Base-by-base conservation (phyloP, 2,888 invertebrate genomes). In the Lithophane leautieri region DNA sequence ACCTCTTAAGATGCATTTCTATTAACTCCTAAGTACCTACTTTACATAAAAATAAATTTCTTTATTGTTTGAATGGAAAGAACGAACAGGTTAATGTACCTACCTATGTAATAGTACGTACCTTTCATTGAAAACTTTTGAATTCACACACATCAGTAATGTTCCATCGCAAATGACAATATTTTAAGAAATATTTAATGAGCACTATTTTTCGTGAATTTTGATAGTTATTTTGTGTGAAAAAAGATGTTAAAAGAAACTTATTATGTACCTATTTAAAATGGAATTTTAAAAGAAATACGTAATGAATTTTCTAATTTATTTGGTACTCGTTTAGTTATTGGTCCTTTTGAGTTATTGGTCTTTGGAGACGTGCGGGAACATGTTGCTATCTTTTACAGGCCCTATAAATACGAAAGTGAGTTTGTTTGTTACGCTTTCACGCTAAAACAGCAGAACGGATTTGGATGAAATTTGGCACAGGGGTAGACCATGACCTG, bases 171-270 rank as follows among this genome's bases (percentile, higher is more conserved):
- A 76, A 86, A 82, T 54, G 93, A 93, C 93, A 93, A 94, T 95
- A 95, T 94, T 94, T 94, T 94, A 90, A 86, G 86, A 89, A 78
- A 89, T 76, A 80, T 92, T 86, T 91, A 92, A 90, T 89, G 82
- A 93, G 90, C 92, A 93, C 92, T 93, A 94, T 94, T 94, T 94
- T 94, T 92, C 63, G 87, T 91, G 88, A 89, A 84, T 87, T 89
- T 88, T 89, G 82, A 78, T 84, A 83, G 83, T 86, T 81, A 78
- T 86, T 90, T 85, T 79, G 82, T 79, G 86, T 82, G 76, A 82
- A 79, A 79, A 75, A 69, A 75, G 4, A 79, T 83, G 69, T 83
- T 78, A 56, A 70, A 78, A 60, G 56, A 12, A 65, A 73, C n/a
- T 58, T 72, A 62, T 44, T 63, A 47, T 69, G 54, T 66, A 54